phyloP scores from a whole-genome alignment of 2,888 invertebrate species.

The Drosophila pegasa region DNA sequence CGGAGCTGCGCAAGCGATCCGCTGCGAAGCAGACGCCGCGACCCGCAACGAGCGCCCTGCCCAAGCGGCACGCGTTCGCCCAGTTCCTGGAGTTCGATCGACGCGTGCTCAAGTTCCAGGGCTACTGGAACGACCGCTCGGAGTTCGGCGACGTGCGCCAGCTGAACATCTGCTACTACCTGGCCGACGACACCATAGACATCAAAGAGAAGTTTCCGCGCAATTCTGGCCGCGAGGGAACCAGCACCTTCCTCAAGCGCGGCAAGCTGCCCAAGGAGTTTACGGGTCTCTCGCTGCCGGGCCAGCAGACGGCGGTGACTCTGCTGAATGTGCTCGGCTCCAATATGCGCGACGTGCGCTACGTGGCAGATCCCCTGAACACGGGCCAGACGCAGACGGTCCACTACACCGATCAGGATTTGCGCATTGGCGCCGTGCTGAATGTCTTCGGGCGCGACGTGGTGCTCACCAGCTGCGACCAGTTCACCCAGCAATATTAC shows the following conservation, averaged over 20 bases:
- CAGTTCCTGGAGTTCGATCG: slow-evolving; percentile 94
- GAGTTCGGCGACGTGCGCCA: slow-evolving; percentile 91
- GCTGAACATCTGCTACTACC: slow-evolving; percentile 92
- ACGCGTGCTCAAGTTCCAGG: slow-evolving; percentile 90
- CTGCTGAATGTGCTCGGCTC: slow-evolving; percentile 88
- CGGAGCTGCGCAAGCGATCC: slow-evolving; percentile 84
- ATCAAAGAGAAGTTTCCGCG: slow-evolving; percentile 90
- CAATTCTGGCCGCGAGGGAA: slow-evolving; percentile 90
- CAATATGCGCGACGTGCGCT: slow-evolving; percentile 86
- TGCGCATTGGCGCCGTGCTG: slow-evolving; percentile 92
- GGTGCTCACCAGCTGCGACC: slow-evolving; percentile 93
- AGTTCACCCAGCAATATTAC: slow-evolving; percentile 94
- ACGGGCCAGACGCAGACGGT: slow-evolving; percentile 85
- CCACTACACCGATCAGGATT: slow-evolving; percentile 86
- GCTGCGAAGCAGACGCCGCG: slow-evolving; percentile 60
- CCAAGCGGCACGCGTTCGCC: slow-evolving; percentile 88
- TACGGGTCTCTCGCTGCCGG: slow-evolving; percentile 84
- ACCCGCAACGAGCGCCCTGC: slow-evolving; percentile 65
- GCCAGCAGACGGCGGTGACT: slow-evolving; percentile 85
- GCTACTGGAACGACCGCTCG: slow-evolving; percentile 95
- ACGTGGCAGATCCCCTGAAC: slow-evolving; percentile 87
- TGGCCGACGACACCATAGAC: slow-evolving; percentile 95
- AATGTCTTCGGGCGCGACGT: slow-evolving; percentile 93
- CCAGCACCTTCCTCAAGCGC: slow-evolving; percentile 90
- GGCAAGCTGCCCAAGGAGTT: slow-evolving; percentile 90